Base-by-base conservation (phyloP, 2,113 vertebrate genomes). In the Chamaetylas fuelleborni region DNA sequence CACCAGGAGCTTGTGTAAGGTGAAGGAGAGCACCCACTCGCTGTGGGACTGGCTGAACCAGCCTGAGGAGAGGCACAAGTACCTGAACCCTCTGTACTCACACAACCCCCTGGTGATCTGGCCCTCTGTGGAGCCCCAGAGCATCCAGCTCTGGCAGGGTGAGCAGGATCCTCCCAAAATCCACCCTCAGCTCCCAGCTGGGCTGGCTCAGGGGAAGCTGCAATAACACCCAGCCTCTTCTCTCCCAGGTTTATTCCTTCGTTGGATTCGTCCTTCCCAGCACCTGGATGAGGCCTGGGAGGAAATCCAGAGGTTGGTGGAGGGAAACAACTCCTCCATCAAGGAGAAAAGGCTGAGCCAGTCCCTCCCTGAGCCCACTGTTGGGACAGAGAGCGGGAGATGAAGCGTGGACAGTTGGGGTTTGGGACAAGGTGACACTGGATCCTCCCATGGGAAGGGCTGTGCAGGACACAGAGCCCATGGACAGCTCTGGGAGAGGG, bases 101-200 rank as follows among this genome's bases (percentile, higher is more conserved):
- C 94, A 42, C 91, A 99, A 98, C 29, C 79, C 98, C 33, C 65
- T 98, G 76, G 98, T 98, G 43, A 98, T 98, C 93, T 99, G 98
- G 98, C 99, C 99, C 26, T 99, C 98, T 0, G 98, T 98, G 17
- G 98, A 99, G 86, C 98, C 98, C 34, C 99, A 98, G 97, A 98
- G 98, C 86, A 94, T 99, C 92, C 97, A 98, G 85, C 98, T 99
- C 4, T 98, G 98, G 98, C 98, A 96, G 97, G 98, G 99, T 99
- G 71, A 97, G 96, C 5, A 3, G 48, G 4, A 13, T 7, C 33
- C 42, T 28, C 71, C 5, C 45, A 1, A 50, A 58, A 9, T 9
- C 42, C 61, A 3, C 1, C 54, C 26, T 12, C 14, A 4, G 54
- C 54, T 67, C 73, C 1, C 1, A 33, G 61, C 36, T 22, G 61